These are phyloP conservation scores for Agrotis exclamationis DNA, from an alignment of 2,888 invertebrate species.

Conservation along the genomic window DNA sequence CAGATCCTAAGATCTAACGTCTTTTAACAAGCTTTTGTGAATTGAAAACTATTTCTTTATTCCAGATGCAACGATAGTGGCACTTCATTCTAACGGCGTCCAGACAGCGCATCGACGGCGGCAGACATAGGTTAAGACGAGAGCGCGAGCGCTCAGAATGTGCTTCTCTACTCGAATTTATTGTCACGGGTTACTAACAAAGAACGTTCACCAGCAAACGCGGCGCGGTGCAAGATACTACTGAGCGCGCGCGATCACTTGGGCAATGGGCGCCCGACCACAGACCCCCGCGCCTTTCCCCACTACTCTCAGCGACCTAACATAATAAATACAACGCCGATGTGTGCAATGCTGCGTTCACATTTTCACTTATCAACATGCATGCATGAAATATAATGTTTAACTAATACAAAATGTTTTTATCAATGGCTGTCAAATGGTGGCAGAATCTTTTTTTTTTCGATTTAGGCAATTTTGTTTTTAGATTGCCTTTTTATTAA, in stretches of 20 bases:
- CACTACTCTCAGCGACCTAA: constrained; percentile 59
- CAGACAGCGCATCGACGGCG: constrained; percentile 85
- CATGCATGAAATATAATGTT: constrained; percentile 9
- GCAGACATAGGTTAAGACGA: constrained; percentile 87
- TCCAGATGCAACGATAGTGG: constrained; percentile 97
- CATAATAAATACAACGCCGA: constrained; percentile 56
- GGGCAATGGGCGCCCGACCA: constrained; percentile 59
- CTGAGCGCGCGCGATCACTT: constrained; percentile 78
- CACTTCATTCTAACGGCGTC: constrained; percentile 92
- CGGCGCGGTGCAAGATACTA: constrained; percentile 78
- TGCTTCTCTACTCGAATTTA: constrained; percentile 85
- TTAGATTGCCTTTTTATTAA: neutral
- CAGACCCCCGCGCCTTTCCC: constrained; percentile 69
- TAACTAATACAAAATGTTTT: neutral
- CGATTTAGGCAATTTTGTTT: neutral
- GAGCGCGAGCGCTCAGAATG: constrained; percentile 87
- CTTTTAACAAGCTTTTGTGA: constrained; percentile 98
- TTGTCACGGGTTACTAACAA: constrained; percentile 84
- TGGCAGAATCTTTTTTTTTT: neutral
- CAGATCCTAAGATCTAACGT: constrained; percentile 92
- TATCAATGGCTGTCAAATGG: constrained; percentile 2
- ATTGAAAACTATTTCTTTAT: constrained; percentile 97
- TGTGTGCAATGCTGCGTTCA: constrained; percentile 65
- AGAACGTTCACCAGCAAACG: constrained; percentile 80
- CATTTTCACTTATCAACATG: constrained; percentile 53